A percentile compares a stretch with the other conserved stretches of the same genome.
These are phyloP conservation scores for Tachysurus vachellii DNA, from an alignment of 2,113 vertebrate genomes.

Conservation along the genomic window DNA sequence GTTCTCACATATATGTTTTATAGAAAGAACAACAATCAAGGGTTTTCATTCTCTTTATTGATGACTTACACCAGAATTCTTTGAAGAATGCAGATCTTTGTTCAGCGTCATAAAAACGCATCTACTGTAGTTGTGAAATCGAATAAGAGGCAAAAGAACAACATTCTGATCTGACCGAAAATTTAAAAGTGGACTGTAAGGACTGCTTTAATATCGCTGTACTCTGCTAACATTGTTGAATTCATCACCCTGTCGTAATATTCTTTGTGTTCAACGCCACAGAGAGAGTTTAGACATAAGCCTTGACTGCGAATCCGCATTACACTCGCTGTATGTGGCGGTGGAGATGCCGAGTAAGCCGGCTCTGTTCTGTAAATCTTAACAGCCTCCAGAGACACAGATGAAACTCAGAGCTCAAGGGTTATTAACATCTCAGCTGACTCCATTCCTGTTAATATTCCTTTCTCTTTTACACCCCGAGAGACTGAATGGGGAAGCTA, in stretches of 20 bases:
- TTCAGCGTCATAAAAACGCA: background rate
- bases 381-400: conserved; percentile 33
- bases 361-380: conserved; percentile 34
- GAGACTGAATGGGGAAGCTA: background rate
- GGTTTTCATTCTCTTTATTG: background rate
- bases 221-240: background rate
- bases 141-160: background rate
- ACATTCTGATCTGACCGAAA: background rate
- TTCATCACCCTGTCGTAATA: background rate
- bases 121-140: background rate
- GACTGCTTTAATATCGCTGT: too few species aligned
- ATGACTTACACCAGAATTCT: background rate
- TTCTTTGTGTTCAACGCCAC: background rate
- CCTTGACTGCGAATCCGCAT: background rate
- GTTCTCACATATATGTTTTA: background rate
- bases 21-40: background rate
- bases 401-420: background rate
- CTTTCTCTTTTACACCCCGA: background rate
- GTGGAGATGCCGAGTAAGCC: conserved; percentile 20
- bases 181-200: too few species aligned
- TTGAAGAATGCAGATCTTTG: too few species aligned
- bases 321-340: background rate
- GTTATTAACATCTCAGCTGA: conserved; percentile 3
- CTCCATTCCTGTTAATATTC: background rate
- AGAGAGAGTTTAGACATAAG: background rate